Percentiles rank a stretch among this genome's conserved stretches.
Evolutionary conservation across 2,797 vertebrate genomes (phyloP).

Genomic region (Acipenser oxyrinchus): DNA sequence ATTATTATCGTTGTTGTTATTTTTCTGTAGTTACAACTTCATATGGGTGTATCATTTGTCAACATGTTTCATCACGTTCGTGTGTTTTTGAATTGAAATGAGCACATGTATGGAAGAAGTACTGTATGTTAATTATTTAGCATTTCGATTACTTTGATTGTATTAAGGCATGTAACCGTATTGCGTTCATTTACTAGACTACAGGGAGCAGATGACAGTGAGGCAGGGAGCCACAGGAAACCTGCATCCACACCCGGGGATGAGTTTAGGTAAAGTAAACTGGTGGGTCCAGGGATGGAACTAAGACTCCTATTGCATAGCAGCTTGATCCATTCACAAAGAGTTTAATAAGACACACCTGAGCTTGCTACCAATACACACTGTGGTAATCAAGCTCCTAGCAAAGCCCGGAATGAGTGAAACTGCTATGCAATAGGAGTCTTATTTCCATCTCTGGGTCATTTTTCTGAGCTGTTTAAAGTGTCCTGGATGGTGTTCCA

Average conservation of each 20-base stretch:
- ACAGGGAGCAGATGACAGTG: constrained; percentile 60
- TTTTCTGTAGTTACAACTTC: background rate
- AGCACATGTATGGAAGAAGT: background rate
- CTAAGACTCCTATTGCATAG: constrained; percentile 38
- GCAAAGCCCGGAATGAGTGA: background rate
- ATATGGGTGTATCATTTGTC: background rate
- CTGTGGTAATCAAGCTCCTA: background rate
- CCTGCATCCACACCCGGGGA: constrained; percentile 69
- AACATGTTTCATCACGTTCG: background rate
- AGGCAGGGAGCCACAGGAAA: constrained; percentile 59
- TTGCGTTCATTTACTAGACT: constrained; percentile 45
- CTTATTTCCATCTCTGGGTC: no score
- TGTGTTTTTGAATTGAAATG: background rate
- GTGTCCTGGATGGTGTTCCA: no score
- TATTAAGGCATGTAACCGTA: constrained; percentile 20
- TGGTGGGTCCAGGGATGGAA: constrained; percentile 25
- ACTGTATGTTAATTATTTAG: constrained; percentile 5
- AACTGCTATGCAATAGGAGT: no score
- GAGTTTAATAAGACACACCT: constrained; percentile 11
- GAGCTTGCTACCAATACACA: background rate
- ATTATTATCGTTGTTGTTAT: background rate
- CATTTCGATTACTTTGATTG: background rate
- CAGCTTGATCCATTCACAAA: constrained; percentile 38
- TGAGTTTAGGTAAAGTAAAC: constrained; percentile 63
- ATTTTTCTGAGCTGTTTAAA: no score